Base-by-base conservation (phyloP, 1,140 invertebrate genomes). In the Littorina saxatilis region DNA sequence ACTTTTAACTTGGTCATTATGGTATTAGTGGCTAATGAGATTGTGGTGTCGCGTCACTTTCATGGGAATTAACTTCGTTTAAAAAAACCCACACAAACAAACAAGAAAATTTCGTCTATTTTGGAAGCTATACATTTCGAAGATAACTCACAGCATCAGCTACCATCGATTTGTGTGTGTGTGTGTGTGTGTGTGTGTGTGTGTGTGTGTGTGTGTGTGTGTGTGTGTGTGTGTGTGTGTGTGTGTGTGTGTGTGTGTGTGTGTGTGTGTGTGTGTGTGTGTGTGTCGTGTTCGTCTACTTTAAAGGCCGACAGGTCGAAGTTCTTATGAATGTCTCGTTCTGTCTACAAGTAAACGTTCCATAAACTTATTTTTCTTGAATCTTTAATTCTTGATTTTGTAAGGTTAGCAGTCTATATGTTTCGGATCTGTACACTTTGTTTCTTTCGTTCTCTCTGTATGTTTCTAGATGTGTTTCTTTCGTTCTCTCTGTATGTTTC, bases 161-260 rank as follows among this genome's bases (percentile, higher is more conserved):
- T n/a, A n/a, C n/a, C n/a, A n/a, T n/a, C n/a, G n/a, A n/a, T n/a
- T n/a, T 58, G 55, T 58, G 55, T 58, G 55, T 58, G 55, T 58
- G 55, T 58, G 55, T 58, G 55, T 58, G 55, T 58, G 55, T 58
- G 55, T 58, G 55, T 58, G 55, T 58, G 55, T 58, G 7, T 58
- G 55, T 58, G 55, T 58, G 55, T 58, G 55, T 58, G 55, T 58
- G 55, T 23, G 55, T 23, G 55, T 23, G 55, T 58, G 55, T 11
- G 7, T 58, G 55, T 23, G 55, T 58, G 55, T 23, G 20, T 23
- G 7, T 58, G 55, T 23, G 55, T 58, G 20, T 58, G 55, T 58
- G 20, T 58, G 55, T 58, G 55, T 23, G 20, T 23, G 20, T 58
- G 55, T 58, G 55, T 23, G 55, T 58, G 20, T 58, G 55, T 7